Conservation (phyloP, 2,797 vertebrate genomes). For the Acridotheres tristis region DNA sequence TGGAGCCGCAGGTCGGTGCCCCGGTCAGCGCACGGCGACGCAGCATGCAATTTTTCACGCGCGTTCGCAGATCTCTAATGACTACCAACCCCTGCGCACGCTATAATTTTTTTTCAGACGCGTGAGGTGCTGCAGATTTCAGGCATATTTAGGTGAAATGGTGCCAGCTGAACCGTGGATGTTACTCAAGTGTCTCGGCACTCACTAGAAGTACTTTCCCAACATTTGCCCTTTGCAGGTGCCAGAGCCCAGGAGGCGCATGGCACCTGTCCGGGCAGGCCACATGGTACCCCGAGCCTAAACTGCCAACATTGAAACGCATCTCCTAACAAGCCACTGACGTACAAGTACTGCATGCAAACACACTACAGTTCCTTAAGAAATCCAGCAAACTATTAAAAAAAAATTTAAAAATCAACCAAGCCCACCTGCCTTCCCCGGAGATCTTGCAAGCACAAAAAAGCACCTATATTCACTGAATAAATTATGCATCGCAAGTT, state of each 20-base stretch:
- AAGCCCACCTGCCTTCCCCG: neutral
- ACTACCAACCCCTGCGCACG: too few species aligned
- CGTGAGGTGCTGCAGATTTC: neutral
- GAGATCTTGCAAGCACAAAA: neutral
- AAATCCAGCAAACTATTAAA: neutral
- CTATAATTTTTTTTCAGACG: neutral
- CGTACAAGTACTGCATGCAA: neutral
- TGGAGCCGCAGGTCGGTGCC: neutral
- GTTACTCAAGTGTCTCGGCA: neutral
- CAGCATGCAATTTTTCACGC: accelerated
- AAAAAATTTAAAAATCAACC: neutral
- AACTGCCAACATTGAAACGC: accelerated
- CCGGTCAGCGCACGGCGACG: neutral
- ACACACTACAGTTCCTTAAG: neutral
- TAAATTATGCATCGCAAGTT: neutral
- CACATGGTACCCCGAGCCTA: accelerated
- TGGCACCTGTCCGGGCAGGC: neutral
- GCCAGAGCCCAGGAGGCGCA: neutral
- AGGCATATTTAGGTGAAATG: accelerated
- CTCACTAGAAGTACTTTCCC: neutral
- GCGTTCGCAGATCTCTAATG: neutral
- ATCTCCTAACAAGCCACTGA: neutral
- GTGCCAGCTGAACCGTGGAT: neutral
- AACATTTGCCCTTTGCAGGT: neutral
- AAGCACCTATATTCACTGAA: neutral